Percentiles rank a stretch among this genome's conserved stretches.
Conservation (phyloP, 2,797 vertebrate genomes). For the Petrocephalus sullivani region DNA sequence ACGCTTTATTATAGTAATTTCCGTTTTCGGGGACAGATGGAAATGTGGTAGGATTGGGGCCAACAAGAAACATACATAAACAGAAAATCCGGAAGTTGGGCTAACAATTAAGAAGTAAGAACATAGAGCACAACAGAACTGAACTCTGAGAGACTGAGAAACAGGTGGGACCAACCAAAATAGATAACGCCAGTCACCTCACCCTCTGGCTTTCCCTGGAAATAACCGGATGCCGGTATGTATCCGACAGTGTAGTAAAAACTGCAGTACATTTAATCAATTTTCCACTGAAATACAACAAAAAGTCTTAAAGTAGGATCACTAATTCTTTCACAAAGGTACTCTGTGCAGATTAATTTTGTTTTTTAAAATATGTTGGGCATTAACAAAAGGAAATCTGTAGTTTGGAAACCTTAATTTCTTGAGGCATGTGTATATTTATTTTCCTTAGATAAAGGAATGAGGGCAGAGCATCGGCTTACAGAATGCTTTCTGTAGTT, state of each 20-base stretch:
- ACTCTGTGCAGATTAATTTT: slow-evolving; percentile 24
- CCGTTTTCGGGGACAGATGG: neutral
- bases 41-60: neutral
- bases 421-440: slow-evolving; percentile 43
- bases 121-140: neutral
- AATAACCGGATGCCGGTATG: neutral
- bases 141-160: neutral
- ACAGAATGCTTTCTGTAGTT: slow-evolving; percentile 33
- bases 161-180: neutral
- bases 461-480: slow-evolving; percentile 37
- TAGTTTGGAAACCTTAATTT: slow-evolving; percentile 30
- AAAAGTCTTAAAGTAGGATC: neutral
- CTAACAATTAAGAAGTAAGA: neutral
- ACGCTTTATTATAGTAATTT: neutral
- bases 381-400: slow-evolving; percentile 22
- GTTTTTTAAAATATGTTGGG: slow-evolving; percentile 43
- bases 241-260: neutral
- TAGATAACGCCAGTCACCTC: neutral
- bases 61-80: neutral
- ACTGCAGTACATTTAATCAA: neutral
- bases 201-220: neutral
- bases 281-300: neutral
- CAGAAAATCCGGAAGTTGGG: slow-evolving; percentile 1
- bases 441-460: slow-evolving; percentile 38
- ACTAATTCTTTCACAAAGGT: neutral